These are phyloP conservation scores for Atta cephalotes DNA, from an alignment of 1,140 invertebrate genomes.

Conservation along the genomic window DNA sequence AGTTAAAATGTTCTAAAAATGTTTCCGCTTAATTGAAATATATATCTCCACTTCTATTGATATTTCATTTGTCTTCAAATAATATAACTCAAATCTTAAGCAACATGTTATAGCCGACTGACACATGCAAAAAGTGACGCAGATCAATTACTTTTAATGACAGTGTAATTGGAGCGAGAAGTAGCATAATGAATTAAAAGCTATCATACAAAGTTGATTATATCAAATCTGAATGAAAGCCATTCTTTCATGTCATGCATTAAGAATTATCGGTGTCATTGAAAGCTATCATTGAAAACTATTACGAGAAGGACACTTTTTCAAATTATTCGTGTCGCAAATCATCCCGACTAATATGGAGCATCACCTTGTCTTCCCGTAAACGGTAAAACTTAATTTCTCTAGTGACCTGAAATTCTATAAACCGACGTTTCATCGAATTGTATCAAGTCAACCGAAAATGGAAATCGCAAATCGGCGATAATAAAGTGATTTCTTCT, in stretches of 20 bases:
- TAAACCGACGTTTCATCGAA: not conserved
- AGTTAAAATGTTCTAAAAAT: not conserved
- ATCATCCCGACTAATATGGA: constrained; percentile 2
- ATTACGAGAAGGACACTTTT: not conserved
- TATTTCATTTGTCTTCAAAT: not conserved
- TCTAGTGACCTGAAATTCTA: constrained; percentile 13
- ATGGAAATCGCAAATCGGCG: not conserved
- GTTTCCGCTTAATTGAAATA: not conserved
- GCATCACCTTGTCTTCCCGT: constrained; percentile 10
- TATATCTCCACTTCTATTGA: not conserved
- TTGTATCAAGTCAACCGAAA: constrained; percentile 21
- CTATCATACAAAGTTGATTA: not conserved
- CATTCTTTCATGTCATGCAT: not conserved
- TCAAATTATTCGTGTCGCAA: not conserved
- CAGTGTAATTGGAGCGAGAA: not conserved
- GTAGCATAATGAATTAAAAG: not conserved
- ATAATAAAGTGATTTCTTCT: constrained; percentile 41
- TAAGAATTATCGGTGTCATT: not conserved
- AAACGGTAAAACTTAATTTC: constrained; percentile 1
- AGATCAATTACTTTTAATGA: constrained; percentile 14
- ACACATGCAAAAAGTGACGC: not conserved
- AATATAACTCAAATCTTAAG: constrained; percentile 15
- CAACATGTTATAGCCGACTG: not conserved
- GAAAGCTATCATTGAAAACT: not conserved
- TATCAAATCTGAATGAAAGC: not conserved